Evolutionary conservation across 2,888 invertebrate species (phyloP), one percentile per base, ranked within the genome.

Genomic region (Dione vanillae): DNA sequence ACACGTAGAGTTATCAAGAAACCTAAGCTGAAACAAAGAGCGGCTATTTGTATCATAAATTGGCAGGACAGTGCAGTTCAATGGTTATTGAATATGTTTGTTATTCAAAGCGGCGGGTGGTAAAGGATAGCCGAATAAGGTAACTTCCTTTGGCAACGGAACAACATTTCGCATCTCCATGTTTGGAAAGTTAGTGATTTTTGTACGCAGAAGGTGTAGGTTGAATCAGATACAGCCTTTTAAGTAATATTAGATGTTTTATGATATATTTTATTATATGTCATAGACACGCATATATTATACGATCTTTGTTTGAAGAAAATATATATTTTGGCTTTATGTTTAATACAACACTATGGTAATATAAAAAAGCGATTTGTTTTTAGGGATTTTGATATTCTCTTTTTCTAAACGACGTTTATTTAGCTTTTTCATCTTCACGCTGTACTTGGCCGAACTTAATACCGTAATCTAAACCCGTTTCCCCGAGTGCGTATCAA

Each of bases 71-170:
- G 56, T 65, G 65, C 45, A 43, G 65, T 70, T 56, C 67, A 73
- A 71, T 70, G 70, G 74, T 72, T 70, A 73, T 72, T 74, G 73
- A 67, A 73, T 73, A 74, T 54, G 71, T 76, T 77, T 78, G 71
- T 74, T 77, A 78, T 78, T 77, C 78, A 77, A 71, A 70, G 74
- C 49, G 73, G 73, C 69, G 70, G 65, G 69, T 67, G 76, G 69
- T 73, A 71, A 76, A 77, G 78, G 76, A 77, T 66, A 75, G 72
- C 83, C 85, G 76, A 84, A 86, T 84, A 89, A 78, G 89, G 89
- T 71, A 65, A 81, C 83, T 84, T 89, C 88, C 89, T 86, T 62
- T 74, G 69, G 71, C 69, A 75, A 73, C 74, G 73, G 76, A 72
- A 75, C 77, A 82, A 79, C 80, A 79, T 82, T 86, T 85, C 75